A percentile compares a stretch with the other conserved stretches of the same genome.
Evolutionary conservation across 2,888 invertebrate genomes (phyloP).

Genomic region (Rhagophthalmus giganteus): DNA sequence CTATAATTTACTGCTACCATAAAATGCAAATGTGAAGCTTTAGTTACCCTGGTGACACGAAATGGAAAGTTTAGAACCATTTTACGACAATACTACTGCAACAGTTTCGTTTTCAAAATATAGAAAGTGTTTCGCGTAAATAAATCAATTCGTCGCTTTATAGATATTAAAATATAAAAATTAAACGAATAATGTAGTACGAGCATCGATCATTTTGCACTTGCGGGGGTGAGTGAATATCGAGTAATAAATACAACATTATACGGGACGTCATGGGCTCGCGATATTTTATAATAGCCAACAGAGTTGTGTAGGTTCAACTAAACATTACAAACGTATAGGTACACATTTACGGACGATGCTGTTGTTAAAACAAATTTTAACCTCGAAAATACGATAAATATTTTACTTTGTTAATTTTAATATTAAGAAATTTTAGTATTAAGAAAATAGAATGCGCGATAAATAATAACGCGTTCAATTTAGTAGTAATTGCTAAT

Average conservation of each 20-base stretch:
- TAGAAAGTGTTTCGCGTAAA: too few relatives aligned
- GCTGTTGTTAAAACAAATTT: too few relatives aligned
- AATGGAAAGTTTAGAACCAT: conserved; percentile 18
- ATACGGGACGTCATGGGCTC: conserved; percentile 32
- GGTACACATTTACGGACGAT: conserved; percentile 11
- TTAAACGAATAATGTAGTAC: too few relatives aligned
- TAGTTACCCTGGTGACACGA: conserved; percentile 18
- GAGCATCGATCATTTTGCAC: conserved; percentile 1
- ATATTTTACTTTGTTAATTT: too few relatives aligned
- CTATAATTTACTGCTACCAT: conserved; percentile 29
- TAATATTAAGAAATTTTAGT: too few relatives aligned
- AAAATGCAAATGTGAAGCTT: conserved; percentile 24
- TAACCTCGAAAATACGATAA: too few relatives aligned
- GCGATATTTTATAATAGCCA: conserved; percentile 20
- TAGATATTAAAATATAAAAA: too few relatives aligned
- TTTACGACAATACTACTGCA: neutral
- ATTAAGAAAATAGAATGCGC: too few relatives aligned
- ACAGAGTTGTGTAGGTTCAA: conserved; percentile 31
- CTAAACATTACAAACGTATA: conserved; percentile 17
- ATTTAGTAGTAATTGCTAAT: conserved; percentile 2
- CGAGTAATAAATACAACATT: conserved; percentile 6
- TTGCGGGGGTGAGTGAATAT: conserved; percentile 27
- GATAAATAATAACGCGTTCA: too few relatives aligned
- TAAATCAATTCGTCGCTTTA: too few relatives aligned
- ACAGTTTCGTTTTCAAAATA: neutral